These are phyloP conservation scores for Rhizomys pruinosus DNA, from an alignment of 2,113 vertebrate genomes.

Conservation along the genomic window DNA sequence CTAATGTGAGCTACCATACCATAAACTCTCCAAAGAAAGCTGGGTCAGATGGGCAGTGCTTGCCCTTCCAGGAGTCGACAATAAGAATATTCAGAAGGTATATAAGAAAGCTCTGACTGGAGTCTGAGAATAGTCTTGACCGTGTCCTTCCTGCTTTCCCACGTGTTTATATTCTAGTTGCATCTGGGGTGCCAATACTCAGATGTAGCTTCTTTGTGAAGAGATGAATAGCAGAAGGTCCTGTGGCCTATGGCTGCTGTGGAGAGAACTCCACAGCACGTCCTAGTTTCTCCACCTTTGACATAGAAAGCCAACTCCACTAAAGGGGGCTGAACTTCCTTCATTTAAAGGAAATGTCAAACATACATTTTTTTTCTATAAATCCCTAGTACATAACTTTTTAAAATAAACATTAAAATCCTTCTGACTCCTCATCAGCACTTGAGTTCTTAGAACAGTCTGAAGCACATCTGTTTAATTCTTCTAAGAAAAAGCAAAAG, in stretches of 20 bases:
- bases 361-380: neutral
- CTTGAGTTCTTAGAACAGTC: neutral
- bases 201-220: neutral
- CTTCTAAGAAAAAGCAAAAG: slow-evolving; percentile 30
- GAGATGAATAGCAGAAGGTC: neutral
- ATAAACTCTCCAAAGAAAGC: neutral
- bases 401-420: slow-evolving; percentile 37
- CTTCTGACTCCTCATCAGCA: neutral
- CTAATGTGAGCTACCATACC: neutral
- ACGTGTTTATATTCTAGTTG: neutral
- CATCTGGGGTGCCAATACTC: neutral
- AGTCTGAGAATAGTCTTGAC: neutral
- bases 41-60: neutral
- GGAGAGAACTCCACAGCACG: neutral
- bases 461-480: neutral
- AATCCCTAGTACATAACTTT: neutral
- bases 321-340: neutral
- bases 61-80: neutral
- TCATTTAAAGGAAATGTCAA: neutral
- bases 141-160: neutral
- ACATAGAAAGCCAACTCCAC: neutral
- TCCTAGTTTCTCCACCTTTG: neutral
- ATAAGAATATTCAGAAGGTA: neutral
- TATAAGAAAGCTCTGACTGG: neutral
- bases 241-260: neutral